Base-by-base conservation (phyloP, 2,888 invertebrate genomes). In the Congeria kusceri region DNA sequence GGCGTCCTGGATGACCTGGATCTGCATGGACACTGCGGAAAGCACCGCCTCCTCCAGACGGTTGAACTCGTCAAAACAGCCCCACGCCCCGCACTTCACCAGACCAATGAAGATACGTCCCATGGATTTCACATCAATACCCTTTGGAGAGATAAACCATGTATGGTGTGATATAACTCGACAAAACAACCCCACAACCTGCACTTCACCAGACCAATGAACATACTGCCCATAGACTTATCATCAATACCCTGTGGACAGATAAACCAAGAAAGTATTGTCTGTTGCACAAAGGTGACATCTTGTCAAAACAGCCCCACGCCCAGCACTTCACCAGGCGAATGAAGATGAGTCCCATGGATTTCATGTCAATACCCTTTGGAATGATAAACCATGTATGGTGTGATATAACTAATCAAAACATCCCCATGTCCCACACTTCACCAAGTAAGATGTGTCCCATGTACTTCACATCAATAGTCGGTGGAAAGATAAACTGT, bases 11-110 rank as follows among this genome's bases (percentile, higher is more conserved):
- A 99, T 96, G 4, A 98, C 96, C 86, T 98, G 97, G 83, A 99
- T 97, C 91, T 98, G 96, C 95, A 98, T 98, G 7, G 99, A 97
- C 39, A 99, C 97, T 0, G 98, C 97, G 0, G 99, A 99, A 59
- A 99, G 94, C 0, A 99, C 99, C 57, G 96, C 96, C 91, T 98
- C 97, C 88, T 98, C 97, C 44, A 99, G 94, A 0, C 99, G 96
- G 94, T 99, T 99, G 94, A 99, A 99, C 94, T 99, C 99, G 94
- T 99, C 99, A 94, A 99, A 99, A 93, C 99, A 99, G 29, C 95
- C 99, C 99, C 99, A 99, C 13, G 99, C 98, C 58, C 94, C 94
- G 88, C 93, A 94, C 91, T 97, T 96, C 0, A 98, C 97, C 61
- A 99, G 94, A 0, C 99, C 99, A 39, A 97, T 96, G 73, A 99